phyloP scores from a whole-genome alignment of 2,888 invertebrate species.

The Drosophila neoperkinsi region DNA sequence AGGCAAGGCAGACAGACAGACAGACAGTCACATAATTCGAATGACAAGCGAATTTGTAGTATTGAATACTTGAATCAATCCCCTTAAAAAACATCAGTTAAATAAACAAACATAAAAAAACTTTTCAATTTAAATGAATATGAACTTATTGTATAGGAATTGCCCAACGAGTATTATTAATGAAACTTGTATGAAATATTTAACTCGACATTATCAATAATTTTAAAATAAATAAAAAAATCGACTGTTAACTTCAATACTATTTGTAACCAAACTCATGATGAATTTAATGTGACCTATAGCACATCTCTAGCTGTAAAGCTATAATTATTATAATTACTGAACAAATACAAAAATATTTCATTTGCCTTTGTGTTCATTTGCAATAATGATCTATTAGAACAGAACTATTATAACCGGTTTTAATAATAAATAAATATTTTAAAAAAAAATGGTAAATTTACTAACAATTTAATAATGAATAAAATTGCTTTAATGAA shows the following conservation, averaged over 20 bases:
- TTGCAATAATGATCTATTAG: conserved; percentile 21
- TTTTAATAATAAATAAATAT: conserved; percentile 7
- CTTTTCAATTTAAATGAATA: neutral
- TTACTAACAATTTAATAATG: neutral
- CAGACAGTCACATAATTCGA: conserved; percentile 2
- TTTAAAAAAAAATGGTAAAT: neutral
- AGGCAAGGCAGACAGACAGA: neutral
- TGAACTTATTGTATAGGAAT: conserved; percentile 2
- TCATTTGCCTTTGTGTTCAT: conserved; percentile 26
- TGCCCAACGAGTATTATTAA: neutral
- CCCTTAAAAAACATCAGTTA: neutral
- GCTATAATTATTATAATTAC: neutral
- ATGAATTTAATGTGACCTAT: conserved; percentile 1
- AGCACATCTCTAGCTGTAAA: neutral
- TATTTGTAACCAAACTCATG: neutral
- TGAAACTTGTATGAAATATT: neutral
- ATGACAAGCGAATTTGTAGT: conserved; percentile 11
- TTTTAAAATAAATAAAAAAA: neutral
- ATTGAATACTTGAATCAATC: conserved; percentile 44
- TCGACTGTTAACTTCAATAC: neutral
- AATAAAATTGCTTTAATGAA: neutral
- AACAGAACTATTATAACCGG: conserved; percentile 14
- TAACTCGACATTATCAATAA: no score
- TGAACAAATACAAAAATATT: neutral
- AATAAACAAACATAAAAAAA: neutral